Evolutionary conservation across 1,140 invertebrate species (phyloP), one percentile per base, ranked within the genome.

Genomic region (Lepidotrigona ventralis): DNA sequence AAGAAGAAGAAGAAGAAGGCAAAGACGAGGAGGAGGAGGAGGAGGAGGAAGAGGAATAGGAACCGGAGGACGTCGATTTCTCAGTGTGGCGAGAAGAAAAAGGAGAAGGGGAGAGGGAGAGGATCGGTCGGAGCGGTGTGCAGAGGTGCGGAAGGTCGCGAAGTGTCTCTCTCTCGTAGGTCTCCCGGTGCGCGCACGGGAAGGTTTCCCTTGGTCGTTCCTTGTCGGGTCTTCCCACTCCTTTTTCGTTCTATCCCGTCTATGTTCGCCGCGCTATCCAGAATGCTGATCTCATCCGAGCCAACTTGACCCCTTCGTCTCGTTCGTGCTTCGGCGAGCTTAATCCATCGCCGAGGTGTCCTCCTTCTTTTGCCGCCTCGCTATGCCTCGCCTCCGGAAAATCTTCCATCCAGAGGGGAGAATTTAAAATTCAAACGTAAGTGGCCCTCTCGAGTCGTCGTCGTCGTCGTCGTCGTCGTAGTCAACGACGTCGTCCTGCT

Each of bases 351-450:
- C 64, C 76, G 58, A 74, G 88, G 72, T 89, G 87, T 86, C 46
- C 77, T 76, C 71, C 76, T 85, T 84, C 60, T 76, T 70, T 56
- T 58, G 54, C 66, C 54, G 58, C 79, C 54, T 85, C 29, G n/a
- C 72, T 85, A n/a, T 75, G 70, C 74, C 71, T 74, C 54, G 64
- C 88, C 87, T 85, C 77, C 80, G 84, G 86, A 88, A 79, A 88
- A 88, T 88, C 86, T 88, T 86, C 78, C 86, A 81, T 84, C 87
- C 81, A 88, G 81, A 86, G 88, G 82, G 82, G 68, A 88, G 76
- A 89, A 89, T 89, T 89, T 89, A 82, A 89, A 89, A 89, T 89
- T 89, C 88, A 89, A 89, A 89, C 88, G 85, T 88, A 84, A 89
- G 87, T 89, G 88, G 81, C 79, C 78, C 88, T 89, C 88, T 89